These are phyloP conservation scores for Battus philenor DNA, from an alignment of 1,140 invertebrate species.

Conservation along the genomic window DNA sequence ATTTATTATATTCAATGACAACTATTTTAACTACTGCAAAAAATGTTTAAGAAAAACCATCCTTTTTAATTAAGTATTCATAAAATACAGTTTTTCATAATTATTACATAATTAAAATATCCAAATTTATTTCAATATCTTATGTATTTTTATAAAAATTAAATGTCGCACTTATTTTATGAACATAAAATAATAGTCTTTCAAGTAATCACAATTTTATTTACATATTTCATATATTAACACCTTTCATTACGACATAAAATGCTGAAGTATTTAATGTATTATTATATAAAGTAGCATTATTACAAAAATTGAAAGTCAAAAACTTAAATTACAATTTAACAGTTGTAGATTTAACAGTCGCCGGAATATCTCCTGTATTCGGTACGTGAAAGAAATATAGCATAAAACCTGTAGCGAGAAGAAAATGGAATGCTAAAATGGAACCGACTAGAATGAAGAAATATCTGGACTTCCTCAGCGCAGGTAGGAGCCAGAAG, in stretches of 20 bases:
- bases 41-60: too few relatives aligned
- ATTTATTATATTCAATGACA: too few relatives aligned
- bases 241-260: too few relatives aligned
- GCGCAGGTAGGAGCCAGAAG: constrained; percentile 86
- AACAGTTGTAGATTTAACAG: constrained; percentile 19
- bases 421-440: constrained; percentile 84
- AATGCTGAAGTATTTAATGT: too few relatives aligned
- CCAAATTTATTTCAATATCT: too few relatives aligned
- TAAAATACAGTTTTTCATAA: too few relatives aligned
- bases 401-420: constrained; percentile 91
- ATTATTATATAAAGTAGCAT: not conserved
- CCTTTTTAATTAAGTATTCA: too few relatives aligned
- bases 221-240: not conserved
- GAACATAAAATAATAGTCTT: not conserved
- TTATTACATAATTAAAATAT: too few relatives aligned
- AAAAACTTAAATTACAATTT: constrained; percentile 3
- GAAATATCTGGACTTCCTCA: constrained; percentile 82
- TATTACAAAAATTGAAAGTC: too few relatives aligned
- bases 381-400: constrained; percentile 70
- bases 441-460: constrained; percentile 82
- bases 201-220: not conserved
- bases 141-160: too few relatives aligned
- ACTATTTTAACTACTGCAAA: too few relatives aligned
- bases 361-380: constrained; percentile 12
- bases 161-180: not conserved